Percentiles rank a stretch among this genome's conserved stretches.
Conservation (phyloP, 2,888 invertebrate species). For the Agrypnus murinus region DNA sequence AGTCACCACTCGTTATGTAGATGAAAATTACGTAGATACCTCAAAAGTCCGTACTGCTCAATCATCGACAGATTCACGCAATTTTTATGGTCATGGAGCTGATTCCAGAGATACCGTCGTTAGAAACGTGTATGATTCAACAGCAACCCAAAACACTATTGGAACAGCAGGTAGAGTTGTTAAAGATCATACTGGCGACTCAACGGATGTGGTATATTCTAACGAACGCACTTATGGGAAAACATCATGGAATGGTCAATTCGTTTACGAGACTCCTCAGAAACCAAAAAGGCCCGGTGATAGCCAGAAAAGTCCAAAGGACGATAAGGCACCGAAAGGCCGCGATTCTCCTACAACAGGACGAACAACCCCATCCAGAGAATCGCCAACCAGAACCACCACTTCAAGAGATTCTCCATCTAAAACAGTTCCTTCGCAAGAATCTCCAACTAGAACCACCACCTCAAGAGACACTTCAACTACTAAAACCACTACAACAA, state of each 20-base stretch:
- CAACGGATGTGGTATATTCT: conserved; percentile 63
- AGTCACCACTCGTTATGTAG: conserved; percentile 48
- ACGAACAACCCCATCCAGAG: conserved; percentile 35
- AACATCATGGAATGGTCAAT: conserved; percentile 69
- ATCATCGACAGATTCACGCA: conserved; percentile 46
- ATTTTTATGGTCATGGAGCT: conserved; percentile 58
- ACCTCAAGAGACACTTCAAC: too few relatives aligned
- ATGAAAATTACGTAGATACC: conserved; percentile 63
- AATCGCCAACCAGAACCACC: conserved; percentile 21
- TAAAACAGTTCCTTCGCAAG: not conserved
- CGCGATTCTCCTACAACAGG: conserved; percentile 4
- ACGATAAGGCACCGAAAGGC: not conserved
- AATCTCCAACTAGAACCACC: not conserved
- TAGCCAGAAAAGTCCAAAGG: not conserved
- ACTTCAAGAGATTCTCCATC: not conserved
- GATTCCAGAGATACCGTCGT: conserved; percentile 64
- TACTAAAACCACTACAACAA: too few relatives aligned
- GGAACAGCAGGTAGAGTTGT: conserved; percentile 71
- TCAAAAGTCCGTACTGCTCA: conserved; percentile 61
- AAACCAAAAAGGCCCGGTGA: conserved; percentile 36
- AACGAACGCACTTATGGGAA: conserved; percentile 69
- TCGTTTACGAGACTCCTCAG: conserved; percentile 64
- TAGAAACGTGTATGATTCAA: conserved; percentile 66
- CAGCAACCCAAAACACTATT: conserved; percentile 68
- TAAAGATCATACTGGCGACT: conserved; percentile 66